These are phyloP conservation scores for Fregetta grallaria DNA, from an alignment of 2,113 vertebrate species.

Conservation along the genomic window DNA sequence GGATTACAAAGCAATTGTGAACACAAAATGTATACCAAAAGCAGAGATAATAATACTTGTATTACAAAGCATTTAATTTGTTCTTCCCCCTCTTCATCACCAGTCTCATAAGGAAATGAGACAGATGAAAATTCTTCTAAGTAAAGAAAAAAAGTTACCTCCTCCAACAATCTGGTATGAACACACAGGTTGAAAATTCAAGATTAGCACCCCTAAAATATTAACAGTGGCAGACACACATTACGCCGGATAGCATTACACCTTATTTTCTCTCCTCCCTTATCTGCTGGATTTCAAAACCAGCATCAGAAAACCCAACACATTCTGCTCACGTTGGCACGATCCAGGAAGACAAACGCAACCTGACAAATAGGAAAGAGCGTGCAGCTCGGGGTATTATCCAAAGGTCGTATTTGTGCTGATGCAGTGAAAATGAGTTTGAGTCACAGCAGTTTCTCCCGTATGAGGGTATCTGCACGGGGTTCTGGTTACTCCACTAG, in stretches of 20 bases:
- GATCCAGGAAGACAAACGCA: background rate
- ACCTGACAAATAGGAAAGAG: background rate
- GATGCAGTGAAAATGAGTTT: background rate
- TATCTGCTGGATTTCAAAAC: constrained; percentile 15
- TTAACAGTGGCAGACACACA: constrained; percentile 34
- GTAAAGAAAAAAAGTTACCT: background rate
- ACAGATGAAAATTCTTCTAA: background rate
- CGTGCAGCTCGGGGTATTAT: fast-evolving
- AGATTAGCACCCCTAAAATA: constrained; percentile 23
- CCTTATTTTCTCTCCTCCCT: background rate
- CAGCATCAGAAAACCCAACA: background rate
- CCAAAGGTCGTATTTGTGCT: constrained; percentile 17
- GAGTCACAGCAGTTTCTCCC: background rate
- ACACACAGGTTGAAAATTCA: background rate
- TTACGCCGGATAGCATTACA: fast-evolving
- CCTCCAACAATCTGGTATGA: constrained; percentile 1
- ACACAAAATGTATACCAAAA: background rate
- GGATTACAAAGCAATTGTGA: background rate
- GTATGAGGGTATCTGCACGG: background rate
- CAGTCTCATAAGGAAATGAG: background rate
- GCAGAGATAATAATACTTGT: background rate
- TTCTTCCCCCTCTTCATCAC: background rate
- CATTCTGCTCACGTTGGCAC: background rate
- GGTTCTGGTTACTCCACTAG: background rate
- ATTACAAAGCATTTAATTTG: background rate